phyloP scores from a whole-genome alignment of 2,797 vertebrate genomes.

The Lacerta viridis region DNA sequence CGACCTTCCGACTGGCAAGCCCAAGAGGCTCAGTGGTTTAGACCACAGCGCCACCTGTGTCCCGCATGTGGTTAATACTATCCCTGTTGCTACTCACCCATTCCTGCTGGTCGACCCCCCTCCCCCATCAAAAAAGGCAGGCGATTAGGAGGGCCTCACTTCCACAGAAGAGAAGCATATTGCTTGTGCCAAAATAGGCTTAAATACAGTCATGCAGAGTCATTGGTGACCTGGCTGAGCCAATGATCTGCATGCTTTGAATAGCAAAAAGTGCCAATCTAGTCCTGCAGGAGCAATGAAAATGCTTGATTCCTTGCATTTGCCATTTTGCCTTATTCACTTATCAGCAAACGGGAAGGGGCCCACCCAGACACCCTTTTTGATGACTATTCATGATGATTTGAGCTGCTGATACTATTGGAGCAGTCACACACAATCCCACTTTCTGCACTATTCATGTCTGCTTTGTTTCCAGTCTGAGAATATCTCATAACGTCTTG shows the following conservation, averaged over 20 bases:
- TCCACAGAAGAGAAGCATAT: not conserved
- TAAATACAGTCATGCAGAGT: not conserved
- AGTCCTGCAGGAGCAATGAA: not conserved
- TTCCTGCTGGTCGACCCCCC: not conserved
- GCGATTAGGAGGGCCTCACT: not conserved
- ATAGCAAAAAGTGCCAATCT: conserved; percentile 6
- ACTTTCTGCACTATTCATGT: no score
- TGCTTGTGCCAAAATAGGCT: conserved; percentile 13
- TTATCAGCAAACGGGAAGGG: no score
- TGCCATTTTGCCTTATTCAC: not conserved
- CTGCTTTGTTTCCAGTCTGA: no score
- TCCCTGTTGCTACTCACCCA: not conserved
- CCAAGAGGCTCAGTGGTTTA: no score
- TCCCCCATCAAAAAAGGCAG: not conserved
- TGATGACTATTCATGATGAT: no score
- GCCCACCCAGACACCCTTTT: no score
- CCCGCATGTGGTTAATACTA: no score
- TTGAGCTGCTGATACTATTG: no score
- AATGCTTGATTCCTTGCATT: not conserved
- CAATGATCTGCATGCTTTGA: not conserved
- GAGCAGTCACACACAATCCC: no score
- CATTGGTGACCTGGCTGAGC: not conserved
- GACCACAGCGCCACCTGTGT: no score
- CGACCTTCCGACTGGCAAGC: no score
- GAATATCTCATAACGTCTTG: no score